Base-by-base conservation (phyloP, 1,140 invertebrate genomes). In the Glossosoma conforme region DNA sequence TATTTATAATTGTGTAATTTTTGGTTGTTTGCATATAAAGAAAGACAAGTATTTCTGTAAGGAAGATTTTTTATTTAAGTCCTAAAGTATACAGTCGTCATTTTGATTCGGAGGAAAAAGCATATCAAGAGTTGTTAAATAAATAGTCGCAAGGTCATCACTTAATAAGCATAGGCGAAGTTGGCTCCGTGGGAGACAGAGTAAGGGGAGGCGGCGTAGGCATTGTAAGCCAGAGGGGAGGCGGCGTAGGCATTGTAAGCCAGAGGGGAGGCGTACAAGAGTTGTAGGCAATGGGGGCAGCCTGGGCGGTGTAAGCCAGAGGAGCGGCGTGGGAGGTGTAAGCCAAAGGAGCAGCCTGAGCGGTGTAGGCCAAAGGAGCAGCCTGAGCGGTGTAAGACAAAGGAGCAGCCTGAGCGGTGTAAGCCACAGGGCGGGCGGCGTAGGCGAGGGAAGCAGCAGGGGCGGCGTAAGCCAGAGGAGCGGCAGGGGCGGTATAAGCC, bases 351-450 rank as follows among this genome's bases (percentile, higher is more conserved):
- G 60, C 47, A 21, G 33, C 52, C n/a, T 52, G 56, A 3, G 59
- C 49, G 8, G 50, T 56, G 44, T 58, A 55, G 17, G 55, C 57
- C n/a, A 63, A 17, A 24, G 61, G 60, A 43, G 60, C 45, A 22
- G 48, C 51, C n/a, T n/a, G n/a, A n/a, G n/a, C 5, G 21, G 45
- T 24, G 42, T 58, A 46, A 3, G 56, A 51, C 6, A 61, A 10
- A 14, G 44, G 35, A 15, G 18, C n/a, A 21, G 21, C 41, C 1
- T 14, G 41, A 21, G 44, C 11, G 18, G 42, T 17, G n/a, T 36
- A 17, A 60, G 59, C 55, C 9, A 63, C 52, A 32, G 58, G 62
- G n/a, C 64, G 61, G 52, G 66, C 69, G 40, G 68, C 70, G 30
- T 67, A 62, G 4, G 70, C 70, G 14, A 70, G 58, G 13, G 70